Conservation (phyloP, 2,113 vertebrate species). For the Elaphurus davidianus region DNA sequence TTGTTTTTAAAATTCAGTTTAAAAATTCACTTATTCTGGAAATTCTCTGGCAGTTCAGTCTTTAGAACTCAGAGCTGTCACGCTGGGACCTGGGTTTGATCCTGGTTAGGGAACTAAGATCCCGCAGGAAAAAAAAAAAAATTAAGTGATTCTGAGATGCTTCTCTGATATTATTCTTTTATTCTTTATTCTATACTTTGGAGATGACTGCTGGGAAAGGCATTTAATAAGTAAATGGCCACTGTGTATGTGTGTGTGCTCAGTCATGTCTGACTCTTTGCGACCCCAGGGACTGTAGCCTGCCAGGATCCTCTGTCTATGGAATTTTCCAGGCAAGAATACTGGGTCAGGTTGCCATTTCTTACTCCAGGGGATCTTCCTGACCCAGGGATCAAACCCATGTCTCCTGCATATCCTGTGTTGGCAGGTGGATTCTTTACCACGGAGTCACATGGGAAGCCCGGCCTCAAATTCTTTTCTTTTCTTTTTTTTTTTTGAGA, state of each 20-base stretch:
- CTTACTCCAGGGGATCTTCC: not conserved
- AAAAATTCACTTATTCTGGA: not conserved
- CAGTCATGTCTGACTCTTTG: not conserved
- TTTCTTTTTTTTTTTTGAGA: too few species aligned
- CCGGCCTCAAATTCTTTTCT: not conserved
- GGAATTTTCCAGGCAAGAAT: not conserved
- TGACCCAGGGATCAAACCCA: not conserved
- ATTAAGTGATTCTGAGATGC: not conserved
- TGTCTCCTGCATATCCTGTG: not conserved
- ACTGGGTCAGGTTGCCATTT: not conserved
- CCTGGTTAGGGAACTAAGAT: not conserved
- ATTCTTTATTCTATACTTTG: not conserved
- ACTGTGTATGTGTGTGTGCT: not conserved
- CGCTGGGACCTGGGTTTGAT: not conserved
- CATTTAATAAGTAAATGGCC: not conserved
- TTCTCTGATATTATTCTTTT: not conserved
- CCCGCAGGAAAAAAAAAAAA: not conserved
- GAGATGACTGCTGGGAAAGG: not conserved
- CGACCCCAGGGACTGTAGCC: not conserved
- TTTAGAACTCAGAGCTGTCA: not conserved
- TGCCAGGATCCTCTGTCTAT: not conserved
- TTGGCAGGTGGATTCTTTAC: not conserved
- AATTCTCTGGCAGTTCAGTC: not conserved
- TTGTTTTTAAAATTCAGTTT: constrained; percentile 20
- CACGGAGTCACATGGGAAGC: not conserved